phyloP scores from a whole-genome alignment of 2,113 vertebrate species.

The Xenus cinereus region DNA sequence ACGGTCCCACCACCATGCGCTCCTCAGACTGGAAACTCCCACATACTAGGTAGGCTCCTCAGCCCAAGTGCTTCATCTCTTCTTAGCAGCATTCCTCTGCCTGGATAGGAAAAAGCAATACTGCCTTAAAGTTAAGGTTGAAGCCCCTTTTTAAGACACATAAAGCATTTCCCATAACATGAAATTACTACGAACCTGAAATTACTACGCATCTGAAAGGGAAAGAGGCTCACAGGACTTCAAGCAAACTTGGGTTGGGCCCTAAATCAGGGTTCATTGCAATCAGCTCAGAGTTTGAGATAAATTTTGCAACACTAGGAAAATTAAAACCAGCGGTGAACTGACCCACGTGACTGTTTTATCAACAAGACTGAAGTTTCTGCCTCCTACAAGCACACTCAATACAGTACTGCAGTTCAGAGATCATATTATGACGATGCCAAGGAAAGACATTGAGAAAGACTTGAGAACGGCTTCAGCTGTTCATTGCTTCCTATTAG shows the following conservation, averaged over 20 bases:
- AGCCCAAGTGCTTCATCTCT: neutral
- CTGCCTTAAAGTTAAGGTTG: neutral
- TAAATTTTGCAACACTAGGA: neutral
- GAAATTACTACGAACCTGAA: neutral
- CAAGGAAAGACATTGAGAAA: neutral
- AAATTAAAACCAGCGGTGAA: neutral
- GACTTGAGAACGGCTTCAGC: neutral
- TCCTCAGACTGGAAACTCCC: neutral
- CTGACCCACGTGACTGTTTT: neutral
- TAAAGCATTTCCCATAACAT: neutral
- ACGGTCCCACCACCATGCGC: rapidly evolving
- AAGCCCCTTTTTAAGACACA: neutral
- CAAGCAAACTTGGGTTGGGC: neutral
- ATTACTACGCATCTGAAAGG: neutral
- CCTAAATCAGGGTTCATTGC: neutral
- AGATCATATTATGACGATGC: neutral
- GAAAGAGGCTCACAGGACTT: neutral
- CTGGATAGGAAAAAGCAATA: neutral
- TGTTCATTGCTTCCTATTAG: neutral
- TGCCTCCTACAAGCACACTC: neutral
- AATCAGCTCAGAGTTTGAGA: neutral
- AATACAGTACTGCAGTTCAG: neutral
- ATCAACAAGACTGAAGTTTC: neutral
- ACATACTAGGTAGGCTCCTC: neutral
- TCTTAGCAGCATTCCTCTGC: neutral